A percentile compares a stretch with the other conserved stretches of the same genome.
phyloP scores from a whole-genome alignment of 2,113 vertebrate species.

The Haemorhous mexicanus region DNA sequence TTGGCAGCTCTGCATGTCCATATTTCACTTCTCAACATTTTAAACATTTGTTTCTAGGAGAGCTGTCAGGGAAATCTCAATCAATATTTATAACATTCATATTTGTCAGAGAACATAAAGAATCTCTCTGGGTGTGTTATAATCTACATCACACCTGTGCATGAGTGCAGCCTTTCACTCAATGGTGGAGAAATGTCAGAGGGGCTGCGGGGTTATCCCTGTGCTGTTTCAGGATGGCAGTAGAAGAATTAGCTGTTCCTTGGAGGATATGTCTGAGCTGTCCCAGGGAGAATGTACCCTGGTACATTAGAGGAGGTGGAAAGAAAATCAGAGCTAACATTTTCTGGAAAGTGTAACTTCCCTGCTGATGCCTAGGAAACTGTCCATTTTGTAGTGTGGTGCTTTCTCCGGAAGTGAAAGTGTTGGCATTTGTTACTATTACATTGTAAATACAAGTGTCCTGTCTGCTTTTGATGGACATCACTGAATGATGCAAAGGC shows the following conservation, averaged over 20 bases:
- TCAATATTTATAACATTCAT: not conserved
- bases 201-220: not conserved
- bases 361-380: not conserved
- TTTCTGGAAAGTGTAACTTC: not conserved
- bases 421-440: not conserved
- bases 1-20: not conserved
- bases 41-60: not conserved
- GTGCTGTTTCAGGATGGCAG: not conserved
- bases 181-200: not conserved
- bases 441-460: not conserved
- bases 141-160: rapidly evolving
- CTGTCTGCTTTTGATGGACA: not conserved
- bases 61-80: not conserved
- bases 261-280: not conserved
- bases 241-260: not conserved
- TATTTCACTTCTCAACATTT: not conserved
- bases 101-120: not conserved
- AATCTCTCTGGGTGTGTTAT: not conserved
- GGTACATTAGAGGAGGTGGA: not conserved
- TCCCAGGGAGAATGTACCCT: not conserved
- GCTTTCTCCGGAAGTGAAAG: not conserved
- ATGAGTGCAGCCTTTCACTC: not conserved
- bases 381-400: not conserved
- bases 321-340: not conserved
- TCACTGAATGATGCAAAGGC: not conserved